Conservation (phyloP, 1,140 invertebrate genomes). For the Tetragnatha versicolor region DNA sequence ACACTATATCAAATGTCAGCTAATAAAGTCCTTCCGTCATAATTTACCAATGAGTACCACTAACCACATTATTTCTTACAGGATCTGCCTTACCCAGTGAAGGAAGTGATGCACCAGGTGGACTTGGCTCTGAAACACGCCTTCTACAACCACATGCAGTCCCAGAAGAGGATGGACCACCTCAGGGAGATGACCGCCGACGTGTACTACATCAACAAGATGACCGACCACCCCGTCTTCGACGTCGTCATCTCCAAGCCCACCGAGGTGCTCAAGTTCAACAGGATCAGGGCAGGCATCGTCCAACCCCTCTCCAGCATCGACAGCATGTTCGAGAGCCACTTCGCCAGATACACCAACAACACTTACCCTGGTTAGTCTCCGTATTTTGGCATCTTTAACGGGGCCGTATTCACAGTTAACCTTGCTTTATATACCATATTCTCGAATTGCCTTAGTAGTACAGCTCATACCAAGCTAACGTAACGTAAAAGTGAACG, state of each 20-base stretch:
- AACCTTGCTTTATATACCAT: too few relatives aligned
- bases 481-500: too few relatives aligned
- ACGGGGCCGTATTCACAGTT: not conserved
- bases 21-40: not conserved
- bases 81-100: not conserved
- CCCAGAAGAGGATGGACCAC: not conserved
- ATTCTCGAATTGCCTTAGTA: too few relatives aligned
- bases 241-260: not conserved
- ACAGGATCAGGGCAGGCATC: slow-evolving; percentile 9
- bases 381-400: not conserved
- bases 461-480: too few relatives aligned
- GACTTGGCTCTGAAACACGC: slow-evolving; percentile 40
- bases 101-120: not conserved
- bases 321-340: not conserved
- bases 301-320: slow-evolving; percentile 51
- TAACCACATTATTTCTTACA: not conserved
- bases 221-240: slow-evolving; percentile 22
- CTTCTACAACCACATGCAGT: slow-evolving; percentile 22
- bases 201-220: slow-evolving; percentile 17
- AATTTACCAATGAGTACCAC: too few relatives aligned
- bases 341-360: not conserved
- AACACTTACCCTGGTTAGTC: slow-evolving; percentile 39
- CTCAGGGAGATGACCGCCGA: not conserved
- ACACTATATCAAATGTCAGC: not conserved
- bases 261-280: slow-evolving; percentile 8